Evolutionary conservation across 2,888 invertebrate genomes (phyloP).

Genomic region (Pseudococcus viburni): DNA sequence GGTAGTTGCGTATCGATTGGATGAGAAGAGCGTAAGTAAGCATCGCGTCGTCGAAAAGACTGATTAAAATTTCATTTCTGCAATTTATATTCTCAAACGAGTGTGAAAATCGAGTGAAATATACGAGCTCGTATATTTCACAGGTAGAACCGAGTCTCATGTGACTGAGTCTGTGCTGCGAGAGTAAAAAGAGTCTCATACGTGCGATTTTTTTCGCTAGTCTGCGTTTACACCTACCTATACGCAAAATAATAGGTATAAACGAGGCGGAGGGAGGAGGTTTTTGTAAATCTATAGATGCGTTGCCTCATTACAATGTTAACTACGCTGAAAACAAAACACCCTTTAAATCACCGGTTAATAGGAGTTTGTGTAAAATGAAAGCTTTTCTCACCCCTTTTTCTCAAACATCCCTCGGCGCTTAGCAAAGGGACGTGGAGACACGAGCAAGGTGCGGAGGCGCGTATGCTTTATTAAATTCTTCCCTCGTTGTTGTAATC

Average conservation of each 20-base stretch:
- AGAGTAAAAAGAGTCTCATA: background rate
- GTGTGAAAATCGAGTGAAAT: slow-evolving; percentile 2
- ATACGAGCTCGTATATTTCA: background rate
- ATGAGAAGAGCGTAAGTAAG: background rate
- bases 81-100: background rate
- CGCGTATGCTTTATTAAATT: slow-evolving; percentile 63
- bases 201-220: background rate
- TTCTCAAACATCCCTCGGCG: slow-evolving; percentile 17
- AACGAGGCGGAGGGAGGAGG: background rate
- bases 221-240: background rate
- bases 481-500: slow-evolving; percentile 62
- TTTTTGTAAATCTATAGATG: slow-evolving; percentile 1
- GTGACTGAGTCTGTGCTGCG: too few relatives aligned
- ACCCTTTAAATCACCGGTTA: slow-evolving; percentile 64
- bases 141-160: background rate
- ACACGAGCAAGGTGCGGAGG: background rate
- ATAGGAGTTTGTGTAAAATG: slow-evolving; percentile 53
- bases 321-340: slow-evolving; percentile 62
- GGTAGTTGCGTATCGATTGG: slow-evolving; percentile 20
- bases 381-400: slow-evolving; percentile 56
- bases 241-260: background rate
- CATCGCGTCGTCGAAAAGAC: background rate
- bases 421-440: background rate
- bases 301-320: slow-evolving; percentile 58
- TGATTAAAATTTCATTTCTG: slow-evolving; percentile 48